Conservation (phyloP, 37 sponge, comb jelly and placozoan species). For the Mnemiopsis leidyi region DNA sequence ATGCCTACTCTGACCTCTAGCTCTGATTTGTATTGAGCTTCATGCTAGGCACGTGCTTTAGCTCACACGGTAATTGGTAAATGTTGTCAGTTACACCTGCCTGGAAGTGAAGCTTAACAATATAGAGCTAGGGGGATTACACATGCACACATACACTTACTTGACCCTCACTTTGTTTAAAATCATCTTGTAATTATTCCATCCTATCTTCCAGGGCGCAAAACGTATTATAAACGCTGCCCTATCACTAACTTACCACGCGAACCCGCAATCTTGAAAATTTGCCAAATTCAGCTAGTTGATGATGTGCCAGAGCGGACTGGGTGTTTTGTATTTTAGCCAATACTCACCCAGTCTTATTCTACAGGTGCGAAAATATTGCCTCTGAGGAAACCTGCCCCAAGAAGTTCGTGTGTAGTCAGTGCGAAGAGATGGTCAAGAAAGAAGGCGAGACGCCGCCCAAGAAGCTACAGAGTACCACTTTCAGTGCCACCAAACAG, state of each 20-base stretch:
- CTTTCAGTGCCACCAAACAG: constrained; percentile 44
- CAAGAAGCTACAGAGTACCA: constrained; percentile 26
- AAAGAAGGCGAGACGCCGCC: constrained; percentile 9
- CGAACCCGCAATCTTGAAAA: not conserved
- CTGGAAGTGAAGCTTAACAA: not conserved
- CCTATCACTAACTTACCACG: not conserved
- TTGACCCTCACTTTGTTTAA: not conserved
- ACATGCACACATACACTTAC: not conserved
- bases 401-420: constrained; percentile 40
- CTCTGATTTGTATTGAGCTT: too few relatives aligned
- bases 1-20: too few relatives aligned
- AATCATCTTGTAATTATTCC: not conserved
- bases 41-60: too few relatives aligned
- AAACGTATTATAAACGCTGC: too few relatives aligned
- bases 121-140: not conserved
- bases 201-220: too few relatives aligned
- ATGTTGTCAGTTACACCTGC: too few relatives aligned
- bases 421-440: constrained; percentile 42
- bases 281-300: not conserved
- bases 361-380: constrained; percentile 48
- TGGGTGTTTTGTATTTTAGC: too few relatives aligned
- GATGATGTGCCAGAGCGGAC: not conserved
- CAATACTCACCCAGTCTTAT: too few relatives aligned
- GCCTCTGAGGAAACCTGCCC: constrained; percentile 8
- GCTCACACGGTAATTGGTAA: too few relatives aligned